Base-by-base conservation (phyloP, 1,140 invertebrate species). In the Parasteatoda tepidariorum region DNA sequence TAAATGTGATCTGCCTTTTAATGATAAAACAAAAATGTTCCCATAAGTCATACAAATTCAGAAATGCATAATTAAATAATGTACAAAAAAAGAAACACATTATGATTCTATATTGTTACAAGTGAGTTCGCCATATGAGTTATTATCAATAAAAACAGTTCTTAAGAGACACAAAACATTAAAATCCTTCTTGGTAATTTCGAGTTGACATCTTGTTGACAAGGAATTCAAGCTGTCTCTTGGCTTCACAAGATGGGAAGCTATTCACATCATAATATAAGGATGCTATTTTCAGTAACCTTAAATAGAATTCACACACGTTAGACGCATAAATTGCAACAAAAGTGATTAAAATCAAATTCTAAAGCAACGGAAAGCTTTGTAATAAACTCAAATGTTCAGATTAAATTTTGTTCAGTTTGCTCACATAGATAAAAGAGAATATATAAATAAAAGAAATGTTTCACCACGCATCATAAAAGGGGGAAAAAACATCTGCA, bases 201-300 rank as follows among this genome's bases (percentile, higher is more conserved):
- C 94, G 93, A 5, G 94, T 70, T 18, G 97, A 95, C 88, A 98
- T 89, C 86, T 95, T 92, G 57, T 92, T 92, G 87, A 95, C 94
- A 62, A 97, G 90, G 61, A 94, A 90, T 91, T 97, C 96, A 84
- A 99, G 90, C 88, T 98, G 96, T 82, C 97, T 89, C 87, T 97
- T 96, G 0, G 97, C 98, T 90, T 99, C 98, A 89, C 98, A 98
- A 87, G 95, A 94, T 7, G 98, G 98, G 91, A 99, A 99, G 90
- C 98, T 99, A 86, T 94, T 92, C 88, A 99, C 92, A 88, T 99
- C 98, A 88, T 99, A 99, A 90, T 99, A 99, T 88, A 98, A 96
- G 0, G 98, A 97, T 0, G 98, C 97, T 85, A 99, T 94, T 87
- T 94, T 94, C 2, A 99, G 89, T n/a, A 99, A 90, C 97, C 97